Percentiles rank a stretch among this genome's conserved stretches.
Conservation (phyloP, 2,888 invertebrate genomes). For the Platycnemis pennipes region DNA sequence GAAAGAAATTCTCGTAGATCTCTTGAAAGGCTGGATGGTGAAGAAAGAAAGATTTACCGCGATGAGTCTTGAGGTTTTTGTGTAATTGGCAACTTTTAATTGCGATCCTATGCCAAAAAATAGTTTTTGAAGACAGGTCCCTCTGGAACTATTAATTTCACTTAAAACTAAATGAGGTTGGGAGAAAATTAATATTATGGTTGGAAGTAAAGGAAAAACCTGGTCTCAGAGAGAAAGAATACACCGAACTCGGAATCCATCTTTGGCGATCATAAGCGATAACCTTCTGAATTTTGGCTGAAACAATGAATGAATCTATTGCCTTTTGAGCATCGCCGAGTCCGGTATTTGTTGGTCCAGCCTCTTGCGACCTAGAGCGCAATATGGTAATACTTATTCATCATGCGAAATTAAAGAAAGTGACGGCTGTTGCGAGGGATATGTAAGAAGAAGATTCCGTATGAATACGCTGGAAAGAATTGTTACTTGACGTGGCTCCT, state of each 20-base stretch:
- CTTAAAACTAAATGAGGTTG: neutral
- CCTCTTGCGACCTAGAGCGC: too few relatives aligned
- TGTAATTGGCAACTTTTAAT: neutral
- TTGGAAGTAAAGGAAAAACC: neutral
- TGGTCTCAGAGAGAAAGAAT: neutral
- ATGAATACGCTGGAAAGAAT: too few relatives aligned
- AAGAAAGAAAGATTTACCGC: neutral
- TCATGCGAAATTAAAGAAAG: too few relatives aligned
- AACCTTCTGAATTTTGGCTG: too few relatives aligned
- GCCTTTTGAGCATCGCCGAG: too few relatives aligned
- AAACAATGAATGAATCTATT: too few relatives aligned
- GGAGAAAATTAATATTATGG: neutral
- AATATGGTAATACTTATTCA: too few relatives aligned
- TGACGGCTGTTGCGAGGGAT: too few relatives aligned
- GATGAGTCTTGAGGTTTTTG: neutral
- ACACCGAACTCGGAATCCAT: neutral
- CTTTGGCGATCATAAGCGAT: neutral
- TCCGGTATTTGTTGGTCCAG: too few relatives aligned
- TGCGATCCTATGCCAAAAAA: neutral
- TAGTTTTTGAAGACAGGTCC: neutral
- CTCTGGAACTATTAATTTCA: neutral
- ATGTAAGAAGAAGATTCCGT: too few relatives aligned
- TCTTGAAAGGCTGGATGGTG: neutral
- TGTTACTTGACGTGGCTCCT: too few relatives aligned
- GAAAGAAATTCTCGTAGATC: neutral